Conservation (phyloP, 2,888 invertebrate species). For the Lasioglossum oenotherae region DNA sequence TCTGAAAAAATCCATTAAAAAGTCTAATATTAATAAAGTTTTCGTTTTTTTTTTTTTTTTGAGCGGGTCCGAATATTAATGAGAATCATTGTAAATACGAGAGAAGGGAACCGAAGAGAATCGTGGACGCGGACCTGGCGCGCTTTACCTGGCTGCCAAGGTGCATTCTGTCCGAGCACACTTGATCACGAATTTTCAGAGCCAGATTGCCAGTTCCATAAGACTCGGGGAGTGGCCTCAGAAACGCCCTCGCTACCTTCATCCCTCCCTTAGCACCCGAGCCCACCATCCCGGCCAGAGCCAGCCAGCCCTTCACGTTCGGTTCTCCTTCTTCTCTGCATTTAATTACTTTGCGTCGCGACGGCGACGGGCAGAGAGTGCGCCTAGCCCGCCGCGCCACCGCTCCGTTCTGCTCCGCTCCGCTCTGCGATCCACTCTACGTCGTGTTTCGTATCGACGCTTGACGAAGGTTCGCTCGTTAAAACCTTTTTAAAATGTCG, state of each 20-base stretch:
- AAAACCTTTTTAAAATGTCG: constrained; percentile 69
- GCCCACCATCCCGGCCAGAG: constrained; percentile 43
- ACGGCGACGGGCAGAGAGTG: constrained; percentile 49
- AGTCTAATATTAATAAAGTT: too few species aligned
- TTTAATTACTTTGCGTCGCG: constrained; percentile 79
- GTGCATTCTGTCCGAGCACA: constrained; percentile 62
- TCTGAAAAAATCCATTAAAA: too few species aligned
- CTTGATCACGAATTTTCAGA: constrained; percentile 55
- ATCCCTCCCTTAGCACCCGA: constrained; percentile 62
- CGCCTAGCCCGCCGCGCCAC: constrained; percentile 51
- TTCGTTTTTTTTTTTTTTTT: too few species aligned
- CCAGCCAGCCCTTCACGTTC: constrained; percentile 58
- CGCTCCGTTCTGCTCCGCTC: constrained; percentile 6
- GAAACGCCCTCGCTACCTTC: constrained; percentile 80
- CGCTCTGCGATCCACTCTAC: constrained; percentile 62
- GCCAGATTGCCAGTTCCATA: constrained; percentile 66
- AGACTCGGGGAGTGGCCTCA: constrained; percentile 80
- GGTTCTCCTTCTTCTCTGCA: constrained; percentile 66
- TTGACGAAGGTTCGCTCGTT: constrained; percentile 72
- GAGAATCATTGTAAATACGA: neutral
- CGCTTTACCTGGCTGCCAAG: constrained; percentile 54
- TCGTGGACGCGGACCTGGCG: neutral
- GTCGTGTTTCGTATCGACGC: constrained; percentile 66
- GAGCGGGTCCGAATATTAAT: too few species aligned
- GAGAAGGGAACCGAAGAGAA: neutral